phyloP scores from a whole-genome alignment of 2,797 vertebrate genomes.

The Spinus olivaceus region DNA sequence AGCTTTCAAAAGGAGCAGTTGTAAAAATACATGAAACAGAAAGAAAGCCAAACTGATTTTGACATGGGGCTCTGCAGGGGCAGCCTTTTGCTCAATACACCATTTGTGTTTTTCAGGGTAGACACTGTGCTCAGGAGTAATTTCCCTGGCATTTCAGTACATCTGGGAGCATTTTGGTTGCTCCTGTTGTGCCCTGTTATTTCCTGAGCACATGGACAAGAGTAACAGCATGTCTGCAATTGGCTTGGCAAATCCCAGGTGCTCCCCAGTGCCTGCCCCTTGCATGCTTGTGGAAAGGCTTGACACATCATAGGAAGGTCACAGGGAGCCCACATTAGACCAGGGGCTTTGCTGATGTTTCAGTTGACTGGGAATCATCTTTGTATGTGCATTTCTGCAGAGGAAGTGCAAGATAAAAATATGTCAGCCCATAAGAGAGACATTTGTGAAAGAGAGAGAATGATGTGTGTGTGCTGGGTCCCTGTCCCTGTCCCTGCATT shows the following conservation, averaged over 20 bases:
- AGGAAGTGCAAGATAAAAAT: neutral
- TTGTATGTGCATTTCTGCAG: neutral
- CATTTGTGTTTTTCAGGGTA: neutral
- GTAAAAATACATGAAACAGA: neutral
- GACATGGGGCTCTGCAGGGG: rapidly evolving
- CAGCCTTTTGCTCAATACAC: neutral
- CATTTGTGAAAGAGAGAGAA: neutral
- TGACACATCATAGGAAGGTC: neutral
- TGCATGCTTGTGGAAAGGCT: rapidly evolving
- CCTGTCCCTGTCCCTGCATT: neutral
- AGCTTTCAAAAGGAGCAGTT: neutral
- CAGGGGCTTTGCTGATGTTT: neutral
- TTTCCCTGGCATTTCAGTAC: neutral
- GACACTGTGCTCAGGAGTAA: neutral
- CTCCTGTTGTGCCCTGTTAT: rapidly evolving
- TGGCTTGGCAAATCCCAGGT: neutral
- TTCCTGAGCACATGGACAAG: neutral
- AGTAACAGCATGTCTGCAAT: rapidly evolving
- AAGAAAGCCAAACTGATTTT: neutral
- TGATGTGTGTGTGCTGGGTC: neutral
- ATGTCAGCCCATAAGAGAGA: neutral
- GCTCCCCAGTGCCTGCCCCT: neutral
- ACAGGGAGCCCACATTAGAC: neutral
- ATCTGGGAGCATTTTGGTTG: neutral
- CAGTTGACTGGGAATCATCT: neutral